Evolutionary conservation across 1,140 invertebrate genomes (phyloP).

Genomic region (Brachionus koreanus): DNA sequence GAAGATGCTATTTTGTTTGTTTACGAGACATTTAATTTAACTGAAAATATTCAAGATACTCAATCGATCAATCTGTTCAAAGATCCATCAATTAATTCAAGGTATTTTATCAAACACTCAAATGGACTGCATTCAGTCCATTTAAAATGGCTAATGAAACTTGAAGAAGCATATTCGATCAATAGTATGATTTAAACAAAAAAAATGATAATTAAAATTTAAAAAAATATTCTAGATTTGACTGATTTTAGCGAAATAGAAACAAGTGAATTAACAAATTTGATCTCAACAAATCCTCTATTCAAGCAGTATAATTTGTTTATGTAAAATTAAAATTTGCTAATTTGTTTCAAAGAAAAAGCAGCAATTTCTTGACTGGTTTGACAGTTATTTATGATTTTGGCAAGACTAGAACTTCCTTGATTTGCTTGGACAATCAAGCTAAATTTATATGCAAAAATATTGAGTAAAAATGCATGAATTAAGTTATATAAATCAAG

Average conservation of each 20-base stretch:
- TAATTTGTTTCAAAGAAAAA: background rate
- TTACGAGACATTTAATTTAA: background rate
- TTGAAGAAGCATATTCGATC: background rate
- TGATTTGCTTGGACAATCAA: slow-evolving; percentile 16
- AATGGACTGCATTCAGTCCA: slow-evolving; percentile 17
- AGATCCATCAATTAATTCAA: background rate
- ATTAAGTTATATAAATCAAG: background rate
- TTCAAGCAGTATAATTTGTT: background rate
- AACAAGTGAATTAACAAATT: background rate
- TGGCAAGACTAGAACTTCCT: background rate
- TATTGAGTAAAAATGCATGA: background rate
- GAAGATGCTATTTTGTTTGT: background rate
- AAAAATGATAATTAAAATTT: background rate
- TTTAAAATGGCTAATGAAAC: background rate
- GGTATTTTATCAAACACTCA: slow-evolving; percentile 5
- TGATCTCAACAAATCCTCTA: slow-evolving; percentile 20
- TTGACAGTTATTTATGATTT: background rate
- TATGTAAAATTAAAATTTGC: background rate
- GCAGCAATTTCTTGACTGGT: background rate
- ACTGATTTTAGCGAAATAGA: background rate
- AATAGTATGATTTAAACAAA: background rate
- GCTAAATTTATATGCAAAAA: background rate
- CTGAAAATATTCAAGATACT: background rate
- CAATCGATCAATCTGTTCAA: background rate
- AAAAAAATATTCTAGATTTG: background rate